Conservation (phyloP, 2,113 vertebrate genomes). For the Nothocercus julius region DNA sequence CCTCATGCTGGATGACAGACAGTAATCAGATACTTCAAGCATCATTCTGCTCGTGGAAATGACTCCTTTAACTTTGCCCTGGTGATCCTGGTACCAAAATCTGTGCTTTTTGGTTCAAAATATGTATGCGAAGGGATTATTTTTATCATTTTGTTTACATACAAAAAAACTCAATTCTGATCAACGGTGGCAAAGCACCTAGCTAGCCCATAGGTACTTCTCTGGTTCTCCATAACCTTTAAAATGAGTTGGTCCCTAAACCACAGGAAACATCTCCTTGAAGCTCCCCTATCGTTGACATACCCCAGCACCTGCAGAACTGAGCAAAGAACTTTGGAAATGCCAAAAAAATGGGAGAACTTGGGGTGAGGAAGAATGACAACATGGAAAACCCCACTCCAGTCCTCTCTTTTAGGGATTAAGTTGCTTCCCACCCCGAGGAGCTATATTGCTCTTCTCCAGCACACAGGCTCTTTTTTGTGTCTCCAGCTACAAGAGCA, state of each 20-base stretch:
- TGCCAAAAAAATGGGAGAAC: neutral
- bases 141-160: fast-evolving
- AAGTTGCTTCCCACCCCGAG: too few species aligned
- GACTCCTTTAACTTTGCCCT: neutral
- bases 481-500: neutral
- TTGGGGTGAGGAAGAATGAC: too few species aligned
- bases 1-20: neutral
- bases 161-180: neutral
- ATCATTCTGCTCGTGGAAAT: neutral
- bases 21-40: neutral
- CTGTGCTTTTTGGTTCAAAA: neutral
- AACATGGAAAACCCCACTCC: too few species aligned
- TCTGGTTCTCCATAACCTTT: neutral
- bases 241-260: neutral
- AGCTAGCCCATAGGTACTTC: fast-evolving
- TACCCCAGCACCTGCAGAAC: neutral
- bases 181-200: neutral
- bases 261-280: neutral
- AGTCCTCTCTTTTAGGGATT: too few species aligned
- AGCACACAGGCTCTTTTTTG: neutral
- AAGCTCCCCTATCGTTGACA: neutral
- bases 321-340: neutral
- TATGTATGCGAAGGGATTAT: neutral
- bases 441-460: too few species aligned
- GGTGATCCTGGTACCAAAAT: neutral